These are phyloP conservation scores for Grapholita molesta DNA, from an alignment of 1,140 invertebrate genomes.

Conservation along the genomic window DNA sequence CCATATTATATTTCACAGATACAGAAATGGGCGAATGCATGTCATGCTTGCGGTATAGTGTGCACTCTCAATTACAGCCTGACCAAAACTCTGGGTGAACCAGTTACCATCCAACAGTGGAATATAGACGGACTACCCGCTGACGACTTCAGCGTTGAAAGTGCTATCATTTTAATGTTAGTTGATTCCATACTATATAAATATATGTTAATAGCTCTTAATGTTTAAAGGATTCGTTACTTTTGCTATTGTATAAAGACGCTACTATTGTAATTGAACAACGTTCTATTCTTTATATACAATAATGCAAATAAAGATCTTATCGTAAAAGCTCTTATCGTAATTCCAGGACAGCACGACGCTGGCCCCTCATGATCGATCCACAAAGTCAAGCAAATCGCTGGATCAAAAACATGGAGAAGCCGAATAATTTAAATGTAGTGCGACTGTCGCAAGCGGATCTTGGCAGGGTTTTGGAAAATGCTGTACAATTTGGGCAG, in stretches of 20 bases:
- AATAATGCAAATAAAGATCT: no score
- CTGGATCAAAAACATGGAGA: conserved; percentile 97
- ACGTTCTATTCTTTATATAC: no score
- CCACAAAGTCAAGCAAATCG: conserved; percentile 96
- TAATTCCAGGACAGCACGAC: conserved; percentile 83
- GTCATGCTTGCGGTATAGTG: conserved; percentile 83
- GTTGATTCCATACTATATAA: no score
- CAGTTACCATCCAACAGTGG: conserved; percentile 93
- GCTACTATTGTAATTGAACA: no score
- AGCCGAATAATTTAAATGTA: conserved; percentile 89
- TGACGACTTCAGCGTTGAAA: conserved; percentile 94
- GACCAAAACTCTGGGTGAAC: conserved; percentile 88
- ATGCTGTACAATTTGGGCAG: conserved; percentile 95
- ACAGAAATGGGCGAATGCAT: conserved; percentile 84
- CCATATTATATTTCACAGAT: conserved; percentile 66
- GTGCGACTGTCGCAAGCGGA: conserved; percentile 90
- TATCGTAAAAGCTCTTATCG: no score
- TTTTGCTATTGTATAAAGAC: no score
- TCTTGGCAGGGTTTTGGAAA: conserved; percentile 92
- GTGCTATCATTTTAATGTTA: conserved; percentile 93
- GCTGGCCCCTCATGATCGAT: conserved; percentile 97
- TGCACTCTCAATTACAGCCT: conserved; percentile 87
- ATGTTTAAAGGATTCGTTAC: no score
- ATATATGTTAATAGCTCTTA: no score
- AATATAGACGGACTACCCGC: conserved; percentile 93